phyloP scores from a whole-genome alignment of 2,888 invertebrate species.

The Platycnemis pennipes region DNA sequence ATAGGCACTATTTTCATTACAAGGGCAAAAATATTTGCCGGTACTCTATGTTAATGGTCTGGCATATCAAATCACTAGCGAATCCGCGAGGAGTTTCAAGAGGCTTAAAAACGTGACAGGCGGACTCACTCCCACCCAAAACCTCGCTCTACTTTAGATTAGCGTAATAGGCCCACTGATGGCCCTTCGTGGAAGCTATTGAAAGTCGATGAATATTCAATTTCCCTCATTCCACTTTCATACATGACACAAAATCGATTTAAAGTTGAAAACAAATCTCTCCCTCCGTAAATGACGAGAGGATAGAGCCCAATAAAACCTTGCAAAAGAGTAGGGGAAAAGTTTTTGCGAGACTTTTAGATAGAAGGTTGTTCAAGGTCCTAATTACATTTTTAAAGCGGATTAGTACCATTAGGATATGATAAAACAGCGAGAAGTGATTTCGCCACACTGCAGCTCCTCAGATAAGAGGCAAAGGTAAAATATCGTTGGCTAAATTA shows the following conservation, averaged over 20 bases:
- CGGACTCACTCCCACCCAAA: not conserved
- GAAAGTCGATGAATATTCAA: slow-evolving; percentile 28
- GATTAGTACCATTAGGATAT: not conserved
- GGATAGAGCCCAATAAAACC: not conserved
- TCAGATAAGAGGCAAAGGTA: no score
- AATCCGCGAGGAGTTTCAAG: not conserved
- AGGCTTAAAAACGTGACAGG: slow-evolving; percentile 7
- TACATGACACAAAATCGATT: slow-evolving; percentile 11
- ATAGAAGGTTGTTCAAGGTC: not conserved
- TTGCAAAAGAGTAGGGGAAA: not conserved
- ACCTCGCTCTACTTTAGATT: not conserved
- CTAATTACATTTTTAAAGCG: not conserved
- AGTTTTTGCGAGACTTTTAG: not conserved
- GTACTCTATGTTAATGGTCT: slow-evolving; percentile 9
- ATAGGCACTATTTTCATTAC: not conserved
- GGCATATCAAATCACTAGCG: not conserved
- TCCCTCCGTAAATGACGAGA: not conserved
- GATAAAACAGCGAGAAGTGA: not conserved
- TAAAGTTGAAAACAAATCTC: not conserved
- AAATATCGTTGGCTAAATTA: no score
- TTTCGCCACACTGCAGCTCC: no score
- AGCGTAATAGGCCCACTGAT: slow-evolving; percentile 10
- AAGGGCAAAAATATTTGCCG: not conserved
- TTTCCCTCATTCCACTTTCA: not conserved
- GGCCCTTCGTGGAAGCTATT: not conserved